Conservation (phyloP, 2,888 invertebrate genomes). For the Caradrina clavipalpis region DNA sequence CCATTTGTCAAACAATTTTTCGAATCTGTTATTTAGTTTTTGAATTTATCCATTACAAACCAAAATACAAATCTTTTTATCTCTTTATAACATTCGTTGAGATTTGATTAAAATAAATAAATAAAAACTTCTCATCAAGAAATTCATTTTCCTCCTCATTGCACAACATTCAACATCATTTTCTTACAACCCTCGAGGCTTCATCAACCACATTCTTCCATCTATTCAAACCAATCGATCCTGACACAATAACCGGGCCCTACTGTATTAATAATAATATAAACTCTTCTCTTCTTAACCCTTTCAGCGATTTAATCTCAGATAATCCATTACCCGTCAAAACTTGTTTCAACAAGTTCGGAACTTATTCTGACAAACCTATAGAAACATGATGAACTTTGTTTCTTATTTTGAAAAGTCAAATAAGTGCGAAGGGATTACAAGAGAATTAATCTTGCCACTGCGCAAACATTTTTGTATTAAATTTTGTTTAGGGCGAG, state of each 20-base stretch:
- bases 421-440: conserved; percentile 35
- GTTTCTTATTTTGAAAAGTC: conserved; percentile 38
- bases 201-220: neutral
- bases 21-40: no score
- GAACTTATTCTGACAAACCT: conserved; percentile 41
- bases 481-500: no score
- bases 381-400: conserved; percentile 20
- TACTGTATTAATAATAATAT: conserved; percentile 35
- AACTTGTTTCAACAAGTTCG: conserved; percentile 36
- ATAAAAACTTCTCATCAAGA: neutral
- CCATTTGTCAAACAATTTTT: no score
- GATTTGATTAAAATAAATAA: no score
- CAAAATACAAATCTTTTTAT: no score
- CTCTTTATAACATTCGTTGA: no score
- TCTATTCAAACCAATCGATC: conserved; percentile 11
- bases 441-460: conserved; percentile 24
- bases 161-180: neutral
- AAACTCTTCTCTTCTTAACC: conserved; percentile 15
- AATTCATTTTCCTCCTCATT: neutral
- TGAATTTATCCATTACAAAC: no score
- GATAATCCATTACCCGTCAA: conserved; percentile 36
- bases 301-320: conserved; percentile 37
- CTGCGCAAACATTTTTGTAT: conserved; percentile 7
- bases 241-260: conserved; percentile 11
- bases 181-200: neutral